phyloP scores from a whole-genome alignment of 1,140 invertebrate genomes.

The Nixonia krombeini region DNA sequence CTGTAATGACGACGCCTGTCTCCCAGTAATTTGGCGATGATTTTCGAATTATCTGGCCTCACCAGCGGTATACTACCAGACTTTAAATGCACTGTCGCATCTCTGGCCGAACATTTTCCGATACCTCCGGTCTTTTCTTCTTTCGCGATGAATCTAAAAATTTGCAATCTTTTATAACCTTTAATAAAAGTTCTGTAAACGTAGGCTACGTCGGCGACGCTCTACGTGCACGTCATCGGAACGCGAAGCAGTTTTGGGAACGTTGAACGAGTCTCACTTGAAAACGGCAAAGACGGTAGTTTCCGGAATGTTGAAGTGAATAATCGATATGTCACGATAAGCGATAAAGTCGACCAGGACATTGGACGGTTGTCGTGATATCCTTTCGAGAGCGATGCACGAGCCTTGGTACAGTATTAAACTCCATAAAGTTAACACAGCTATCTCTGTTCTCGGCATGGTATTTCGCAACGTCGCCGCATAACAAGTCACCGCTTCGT shows the following conservation, averaged over 20 bases:
- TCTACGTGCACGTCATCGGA: too few relatives aligned
- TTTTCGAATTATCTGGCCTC: constrained; percentile 80
- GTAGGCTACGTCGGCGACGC: not conserved
- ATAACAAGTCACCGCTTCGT: constrained; percentile 42
- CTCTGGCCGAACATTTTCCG: constrained; percentile 71
- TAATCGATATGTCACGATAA: constrained; percentile 66
- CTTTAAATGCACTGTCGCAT: constrained; percentile 78
- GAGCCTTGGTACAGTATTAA: constrained; percentile 45
- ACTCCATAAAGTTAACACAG: constrained; percentile 49
- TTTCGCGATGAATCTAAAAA: constrained; percentile 60
- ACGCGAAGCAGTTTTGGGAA: not conserved
- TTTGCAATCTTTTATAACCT: too few relatives aligned
- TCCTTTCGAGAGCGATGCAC: constrained; percentile 51
- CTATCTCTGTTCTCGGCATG: constrained; percentile 56
- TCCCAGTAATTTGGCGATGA: constrained; percentile 76
- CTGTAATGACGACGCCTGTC: constrained; percentile 63
- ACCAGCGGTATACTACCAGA: constrained; percentile 84
- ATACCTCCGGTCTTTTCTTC: constrained; percentile 64
- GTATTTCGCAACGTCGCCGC: constrained; percentile 30
- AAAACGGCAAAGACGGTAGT: constrained; percentile 58
- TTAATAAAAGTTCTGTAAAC: not conserved
- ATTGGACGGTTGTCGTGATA: constrained; percentile 58
- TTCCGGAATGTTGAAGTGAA: constrained; percentile 66
- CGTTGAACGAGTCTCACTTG: constrained; percentile 55
- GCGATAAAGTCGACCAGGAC: constrained; percentile 60